Evolutionary conservation across 2,113 vertebrate genomes (phyloP), one percentile per base, ranked within the genome.

Genomic region (Actinemys pallida): DNA sequence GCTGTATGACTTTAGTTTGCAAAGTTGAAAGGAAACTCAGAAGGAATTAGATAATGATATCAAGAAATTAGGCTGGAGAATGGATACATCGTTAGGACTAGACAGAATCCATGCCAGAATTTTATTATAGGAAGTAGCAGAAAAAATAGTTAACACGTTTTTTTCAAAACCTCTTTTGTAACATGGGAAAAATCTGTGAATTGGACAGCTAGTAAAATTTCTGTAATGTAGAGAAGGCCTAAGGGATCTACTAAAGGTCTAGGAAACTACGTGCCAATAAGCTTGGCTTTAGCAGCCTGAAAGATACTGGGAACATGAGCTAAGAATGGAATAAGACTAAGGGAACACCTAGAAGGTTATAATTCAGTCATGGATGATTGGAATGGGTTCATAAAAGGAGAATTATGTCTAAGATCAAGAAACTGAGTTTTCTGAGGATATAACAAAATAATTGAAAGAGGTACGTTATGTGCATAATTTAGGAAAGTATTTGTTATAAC

Each of bases 31-130:
- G n/a, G 87, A 92, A 96, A 92, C 87, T 65, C 93, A 95, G 94
- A 97, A 97, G 96, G 96, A 97, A 96, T 92, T 84, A 97, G 96
- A 97, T 96, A 84, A 87, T 35, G 59, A 92, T 97, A 86, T 84
- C 88, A 91, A 89, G 92, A 95, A 93, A 91, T 69, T 83, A 90
- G 86, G 81, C 89, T 69, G 88, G 78, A 87, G 81, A 96, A 94
- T 97, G 90, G 85, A 91, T 96, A 95, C 97, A 95, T 89, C 87
- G 79, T 92, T 92, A 94, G 65, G 72, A 59, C 83, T 87, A 86
- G 78, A 19, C 47, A 90, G 92, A 65, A 95, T 39, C 90, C 69
- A 59, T 95, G 90, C 94, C 81, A 96, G 90, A 97, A 95, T 57
- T 87, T 94, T 93, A 88, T 90, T 92, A 83, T 92, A 95, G 97